Evolutionary conservation across 2,888 invertebrate genomes (phyloP).

Genomic region (Aleiodes alternator): DNA sequence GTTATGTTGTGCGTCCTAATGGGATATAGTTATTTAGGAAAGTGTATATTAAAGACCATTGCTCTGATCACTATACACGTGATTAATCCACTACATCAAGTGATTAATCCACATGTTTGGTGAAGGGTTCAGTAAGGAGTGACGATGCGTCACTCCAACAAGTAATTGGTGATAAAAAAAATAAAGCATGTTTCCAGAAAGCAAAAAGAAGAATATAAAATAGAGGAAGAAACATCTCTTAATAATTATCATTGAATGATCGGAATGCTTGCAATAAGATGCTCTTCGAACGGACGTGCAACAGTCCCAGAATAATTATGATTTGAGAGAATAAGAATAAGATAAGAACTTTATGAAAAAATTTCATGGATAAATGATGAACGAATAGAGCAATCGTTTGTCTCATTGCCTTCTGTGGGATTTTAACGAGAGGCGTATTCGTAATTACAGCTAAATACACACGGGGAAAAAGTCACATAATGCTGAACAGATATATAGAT

Average conservation of each 20-base stretch:
- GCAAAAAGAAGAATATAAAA: neutral
- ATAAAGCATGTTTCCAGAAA: neutral
- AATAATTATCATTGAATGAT: conserved; percentile 39
- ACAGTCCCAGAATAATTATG: neutral
- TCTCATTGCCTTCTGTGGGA: conserved; percentile 59
- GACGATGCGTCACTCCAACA: conserved; percentile 38
- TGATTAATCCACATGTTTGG: conserved; percentile 38
- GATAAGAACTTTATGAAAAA: neutral
- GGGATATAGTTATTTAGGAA: too few relatives aligned
- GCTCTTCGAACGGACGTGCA: neutral
- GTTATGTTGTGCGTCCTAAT: too few relatives aligned
- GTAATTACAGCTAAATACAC: conserved; percentile 11
- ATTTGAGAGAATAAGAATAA: conserved; percentile 17
- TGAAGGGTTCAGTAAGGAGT: conserved; percentile 36
- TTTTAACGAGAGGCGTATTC: conserved; percentile 68
- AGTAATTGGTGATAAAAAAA: neutral
- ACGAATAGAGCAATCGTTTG: conserved; percentile 44
- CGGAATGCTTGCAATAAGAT: conserved; percentile 24
- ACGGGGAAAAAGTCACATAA: conserved; percentile 57
- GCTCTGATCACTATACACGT: too few relatives aligned
- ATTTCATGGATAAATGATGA: neutral
- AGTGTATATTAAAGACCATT: too few relatives aligned
- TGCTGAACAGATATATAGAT: conserved; percentile 54
- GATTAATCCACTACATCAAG: too few relatives aligned
- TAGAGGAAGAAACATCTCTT: conserved; percentile 24